These are phyloP conservation scores for Cheilosia grossa DNA, from an alignment of 2,888 invertebrate species.

Conservation along the genomic window DNA sequence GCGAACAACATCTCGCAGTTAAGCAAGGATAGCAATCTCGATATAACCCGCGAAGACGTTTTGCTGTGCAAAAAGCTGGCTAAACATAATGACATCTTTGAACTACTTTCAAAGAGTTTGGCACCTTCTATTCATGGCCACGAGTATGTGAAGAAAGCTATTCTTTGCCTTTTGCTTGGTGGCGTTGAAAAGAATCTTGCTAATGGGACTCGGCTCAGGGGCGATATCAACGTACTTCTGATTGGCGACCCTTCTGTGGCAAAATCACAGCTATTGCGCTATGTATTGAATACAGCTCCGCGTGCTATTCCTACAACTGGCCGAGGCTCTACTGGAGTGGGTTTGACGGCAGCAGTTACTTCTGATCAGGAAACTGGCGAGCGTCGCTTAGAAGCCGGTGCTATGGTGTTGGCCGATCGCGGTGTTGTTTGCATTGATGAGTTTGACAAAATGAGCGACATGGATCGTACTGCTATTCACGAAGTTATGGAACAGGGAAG, in stretches of 20 bases:
- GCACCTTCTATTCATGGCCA: conserved; percentile 99
- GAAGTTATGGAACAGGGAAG: conserved; percentile 99
- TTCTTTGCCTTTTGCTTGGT: conserved; percentile 96
- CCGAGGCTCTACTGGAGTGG: conserved; percentile 98
- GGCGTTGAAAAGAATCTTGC: conserved; percentile 97
- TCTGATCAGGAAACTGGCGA: conserved; percentile 97
- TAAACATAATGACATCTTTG: conserved; percentile 91
- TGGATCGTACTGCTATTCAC: conserved; percentile 99
- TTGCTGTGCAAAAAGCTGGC: conserved; percentile 93
- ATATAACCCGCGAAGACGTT: conserved; percentile 93
- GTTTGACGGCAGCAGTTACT: conserved; percentile 99
- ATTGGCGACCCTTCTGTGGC: conserved; percentile 99
- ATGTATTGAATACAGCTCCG: conserved; percentile 97
- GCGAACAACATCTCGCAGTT: conserved; percentile 96
- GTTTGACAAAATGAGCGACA: conserved; percentile 99
- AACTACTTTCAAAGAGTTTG: conserved; percentile 93
- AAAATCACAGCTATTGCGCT: conserved; percentile 97
- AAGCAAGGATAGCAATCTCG: conserved; percentile 92
- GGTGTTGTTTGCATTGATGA: conserved; percentile 98
- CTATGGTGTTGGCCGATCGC: conserved; percentile 99
- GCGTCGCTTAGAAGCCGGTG: conserved; percentile 96
- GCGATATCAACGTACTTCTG: conserved; percentile 94
- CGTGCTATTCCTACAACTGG: conserved; percentile 98
- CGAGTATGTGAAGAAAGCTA: conserved; percentile 97
- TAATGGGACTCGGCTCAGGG: conserved; percentile 96